Base-by-base conservation (phyloP, 2,888 invertebrate species). In the Melanargia galathea region DNA sequence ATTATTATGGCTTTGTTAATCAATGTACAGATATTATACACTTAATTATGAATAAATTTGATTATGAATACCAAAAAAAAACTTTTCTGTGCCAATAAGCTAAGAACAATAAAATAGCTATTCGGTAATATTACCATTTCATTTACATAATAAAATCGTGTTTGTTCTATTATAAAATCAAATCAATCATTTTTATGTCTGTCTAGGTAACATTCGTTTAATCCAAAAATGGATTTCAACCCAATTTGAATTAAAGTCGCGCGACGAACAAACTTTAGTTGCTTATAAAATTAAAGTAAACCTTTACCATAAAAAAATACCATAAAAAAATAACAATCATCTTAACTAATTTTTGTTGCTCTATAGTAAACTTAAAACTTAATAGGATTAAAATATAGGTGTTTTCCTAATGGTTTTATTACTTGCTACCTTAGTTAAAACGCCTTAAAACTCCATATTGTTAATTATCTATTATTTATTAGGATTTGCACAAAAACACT, bases 71-170 rank as follows among this genome's bases (percentile, higher is more conserved):
- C 48, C 16, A n/a, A n/a, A 33, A 30, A 51, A 33, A 18, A 13
- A 48, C 8, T 18, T 51, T 3, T 51, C 16, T 16, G 11, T 16
- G 51, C 30, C 18, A 51, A 26, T 48, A 13, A 35, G 1, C 2
- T 52, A 33, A 18, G 24, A 24, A 54, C 38, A 55, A 24, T 55
- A 40, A 26, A 55, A 55, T 24, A 16, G 16, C 24, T n/a, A 40
- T 43, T 55, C 20, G 26, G 38, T 26, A 40, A 43, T 55, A 40
- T 40, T 11, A 40, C 24, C 38, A 55, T 55, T 40, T 16, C n/a
- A 24, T 55, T 55, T 40, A 16, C 38, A 55, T 55, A 55, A 55
- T 40, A 40, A 55, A 55, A 16, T 35, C 51, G 35, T 52, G 33
- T 51, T 35, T 20, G 51, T 33, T 13, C 20, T 52, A 20, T 18